These are phyloP conservation scores for Drosophila serrata DNA, from an alignment of 1,140 invertebrate genomes.

Conservation along the genomic window DNA sequence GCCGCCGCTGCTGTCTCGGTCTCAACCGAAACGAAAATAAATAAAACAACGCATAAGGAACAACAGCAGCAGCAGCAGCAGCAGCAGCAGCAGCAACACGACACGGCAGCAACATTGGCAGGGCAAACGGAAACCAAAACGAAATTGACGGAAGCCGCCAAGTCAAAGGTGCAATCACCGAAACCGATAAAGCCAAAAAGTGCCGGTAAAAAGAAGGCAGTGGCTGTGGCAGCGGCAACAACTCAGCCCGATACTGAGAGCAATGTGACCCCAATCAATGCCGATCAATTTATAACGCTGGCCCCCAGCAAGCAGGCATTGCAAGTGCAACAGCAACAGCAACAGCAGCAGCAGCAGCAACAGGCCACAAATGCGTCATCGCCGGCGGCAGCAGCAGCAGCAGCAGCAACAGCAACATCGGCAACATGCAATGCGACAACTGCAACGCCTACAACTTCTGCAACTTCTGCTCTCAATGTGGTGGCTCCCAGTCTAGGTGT, in stretches of 20 bases:
- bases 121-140: constrained; percentile 78
- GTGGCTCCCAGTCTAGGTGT: constrained; percentile 1
- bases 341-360: constrained; percentile 36
- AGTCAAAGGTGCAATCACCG: constrained; percentile 77
- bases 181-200: constrained; percentile 64
- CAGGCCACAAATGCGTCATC: constrained; percentile 63
- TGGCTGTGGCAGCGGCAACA: neutral
- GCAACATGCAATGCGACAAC: constrained; percentile 27
- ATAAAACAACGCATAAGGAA: constrained; percentile 80
- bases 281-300: constrained; percentile 83
- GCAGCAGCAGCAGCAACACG: constrained; percentile 47
- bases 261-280: constrained; percentile 84
- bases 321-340: constrained; percentile 34
- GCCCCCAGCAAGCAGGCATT: constrained; percentile 71
- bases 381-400: constrained; percentile 44
- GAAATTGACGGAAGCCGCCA: constrained; percentile 71
- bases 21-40: constrained; percentile 60
- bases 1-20: constrained; percentile 16
- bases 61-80: constrained; percentile 54
- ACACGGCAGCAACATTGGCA: constrained; percentile 46
- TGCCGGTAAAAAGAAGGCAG: constrained; percentile 64
- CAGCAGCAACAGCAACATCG: constrained; percentile 35
- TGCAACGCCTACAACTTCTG: constrained; percentile 41
- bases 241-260: constrained; percentile 51
- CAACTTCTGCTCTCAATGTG: constrained; percentile 13